Evolutionary conservation across 2,797 vertebrate species (phyloP).

Genomic region (Acrossocheilus fasciatus): DNA sequence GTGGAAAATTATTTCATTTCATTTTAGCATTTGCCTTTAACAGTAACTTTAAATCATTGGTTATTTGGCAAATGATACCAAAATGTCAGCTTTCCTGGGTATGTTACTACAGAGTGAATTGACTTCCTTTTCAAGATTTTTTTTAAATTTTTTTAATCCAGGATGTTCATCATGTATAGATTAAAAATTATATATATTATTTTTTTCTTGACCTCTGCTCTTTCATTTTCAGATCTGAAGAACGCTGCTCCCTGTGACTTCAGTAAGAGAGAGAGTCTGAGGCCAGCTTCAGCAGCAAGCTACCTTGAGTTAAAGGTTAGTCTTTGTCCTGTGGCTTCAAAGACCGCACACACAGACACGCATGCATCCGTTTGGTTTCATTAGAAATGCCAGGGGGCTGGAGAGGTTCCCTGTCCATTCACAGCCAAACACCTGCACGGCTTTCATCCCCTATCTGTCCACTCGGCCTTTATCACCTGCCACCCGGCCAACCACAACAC

Average conservation of each 20-base stretch:
- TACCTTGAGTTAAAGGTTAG: constrained; percentile 69
- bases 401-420: constrained; percentile 58
- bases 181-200: neutral
- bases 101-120: neutral
- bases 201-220: constrained; percentile 46
- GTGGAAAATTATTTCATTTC: neutral
- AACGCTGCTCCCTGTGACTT: constrained; percentile 42
- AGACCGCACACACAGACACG: constrained; percentile 36
- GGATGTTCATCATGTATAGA: neutral
- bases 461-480: constrained; percentile 39
- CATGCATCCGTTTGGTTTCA: constrained; percentile 51
- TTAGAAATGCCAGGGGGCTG: constrained; percentile 63
- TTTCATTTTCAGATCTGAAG: constrained; percentile 62
- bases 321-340: constrained; percentile 58
- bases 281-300: constrained; percentile 51
- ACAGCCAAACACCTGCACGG: constrained; percentile 60
- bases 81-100: neutral
- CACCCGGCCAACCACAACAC: constrained; percentile 37
- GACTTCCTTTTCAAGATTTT: neutral
- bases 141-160: neutral
- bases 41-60: neutral
- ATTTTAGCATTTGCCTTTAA: neutral
- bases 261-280: constrained; percentile 52
- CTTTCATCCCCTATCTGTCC: constrained; percentile 61
- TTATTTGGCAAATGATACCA: neutral